A percentile compares a stretch with the other conserved stretches of the same genome.
phyloP scores from a whole-genome alignment of 2,797 vertebrate genomes.

The Petrocephalus sullivani region DNA sequence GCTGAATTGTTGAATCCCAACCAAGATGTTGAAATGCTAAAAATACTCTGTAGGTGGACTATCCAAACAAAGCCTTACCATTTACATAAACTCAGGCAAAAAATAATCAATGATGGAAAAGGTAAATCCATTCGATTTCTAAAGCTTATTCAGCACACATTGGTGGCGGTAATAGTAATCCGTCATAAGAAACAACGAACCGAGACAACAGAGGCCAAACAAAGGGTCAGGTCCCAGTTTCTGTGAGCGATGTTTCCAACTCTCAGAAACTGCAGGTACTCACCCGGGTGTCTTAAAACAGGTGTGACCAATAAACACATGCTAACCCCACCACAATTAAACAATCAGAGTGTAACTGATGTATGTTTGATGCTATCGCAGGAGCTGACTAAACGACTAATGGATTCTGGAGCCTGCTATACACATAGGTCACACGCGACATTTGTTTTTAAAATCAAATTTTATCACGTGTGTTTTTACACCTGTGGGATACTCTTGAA shows the following conservation, averaged over 20 bases:
- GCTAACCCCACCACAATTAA: not conserved
- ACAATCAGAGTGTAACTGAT: not conserved
- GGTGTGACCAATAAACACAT: not conserved
- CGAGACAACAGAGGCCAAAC: not conserved
- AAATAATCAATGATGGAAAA: slow-evolving; percentile 1
- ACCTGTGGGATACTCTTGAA: not conserved
- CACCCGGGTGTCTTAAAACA: not conserved
- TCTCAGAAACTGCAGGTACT: not conserved
- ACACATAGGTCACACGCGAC: not conserved
- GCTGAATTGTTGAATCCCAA: no score
- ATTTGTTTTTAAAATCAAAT: not conserved
- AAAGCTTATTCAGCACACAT: not conserved
- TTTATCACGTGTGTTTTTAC: not conserved
- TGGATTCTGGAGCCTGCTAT: not conserved
- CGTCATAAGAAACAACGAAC: not conserved
- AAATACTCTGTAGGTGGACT: no score
- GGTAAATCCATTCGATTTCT: not conserved
- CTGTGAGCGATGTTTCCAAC: not conserved
- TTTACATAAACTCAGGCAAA: not conserved
- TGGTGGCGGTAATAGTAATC: not conserved
- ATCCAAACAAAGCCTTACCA: no score
- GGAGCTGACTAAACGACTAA: not conserved
- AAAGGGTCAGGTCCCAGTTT: not conserved
- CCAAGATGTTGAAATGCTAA: no score
- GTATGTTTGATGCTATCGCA: not conserved